Evolutionary conservation across 2,113 vertebrate genomes (phyloP).

Genomic region (Rhodinocichla rosea): DNA sequence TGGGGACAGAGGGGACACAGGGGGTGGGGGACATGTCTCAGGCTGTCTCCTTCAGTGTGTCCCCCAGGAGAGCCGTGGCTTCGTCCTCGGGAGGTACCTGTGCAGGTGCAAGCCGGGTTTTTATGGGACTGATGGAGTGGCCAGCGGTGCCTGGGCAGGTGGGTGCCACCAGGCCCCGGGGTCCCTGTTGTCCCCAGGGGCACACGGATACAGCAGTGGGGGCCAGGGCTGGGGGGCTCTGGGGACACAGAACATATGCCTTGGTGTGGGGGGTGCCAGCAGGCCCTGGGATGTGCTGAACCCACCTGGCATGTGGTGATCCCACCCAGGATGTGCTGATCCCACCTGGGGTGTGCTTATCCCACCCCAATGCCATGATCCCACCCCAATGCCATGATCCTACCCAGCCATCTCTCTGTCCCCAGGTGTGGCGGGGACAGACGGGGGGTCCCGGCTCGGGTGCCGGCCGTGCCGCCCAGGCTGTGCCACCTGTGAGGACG

Average conservation of each 20-base stretch:
- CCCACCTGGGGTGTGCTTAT: no score
- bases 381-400: rapidly evolving
- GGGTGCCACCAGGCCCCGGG: not conserved
- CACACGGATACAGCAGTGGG: not conserved
- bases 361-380: rapidly evolving
- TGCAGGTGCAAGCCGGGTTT: conserved; percentile 89
- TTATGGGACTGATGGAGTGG: conserved; percentile 64
- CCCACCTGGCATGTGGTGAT: not conserved
- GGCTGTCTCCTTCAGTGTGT: conserved; percentile 77
- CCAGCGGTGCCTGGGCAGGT: conserved; percentile 19
- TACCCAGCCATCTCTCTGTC: rapidly evolving
- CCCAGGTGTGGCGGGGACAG: not conserved
- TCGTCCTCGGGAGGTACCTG: conserved; percentile 87
- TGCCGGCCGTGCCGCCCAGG: not conserved
- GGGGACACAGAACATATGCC: not conserved
- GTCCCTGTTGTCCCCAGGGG: not conserved
- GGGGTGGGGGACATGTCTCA: not conserved
- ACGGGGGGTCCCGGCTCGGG: not conserved
- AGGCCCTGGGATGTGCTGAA: no score
- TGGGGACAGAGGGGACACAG: rapidly evolving
- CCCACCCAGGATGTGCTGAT: not conserved
- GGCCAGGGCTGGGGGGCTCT: not conserved
- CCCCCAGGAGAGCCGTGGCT: conserved; percentile 78
- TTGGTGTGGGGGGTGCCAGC: not conserved
- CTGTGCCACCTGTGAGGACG: conserved; percentile 75